phyloP scores from a whole-genome alignment of 2,888 invertebrate genomes.

The Acanthococcus lagerstroemiae region DNA sequence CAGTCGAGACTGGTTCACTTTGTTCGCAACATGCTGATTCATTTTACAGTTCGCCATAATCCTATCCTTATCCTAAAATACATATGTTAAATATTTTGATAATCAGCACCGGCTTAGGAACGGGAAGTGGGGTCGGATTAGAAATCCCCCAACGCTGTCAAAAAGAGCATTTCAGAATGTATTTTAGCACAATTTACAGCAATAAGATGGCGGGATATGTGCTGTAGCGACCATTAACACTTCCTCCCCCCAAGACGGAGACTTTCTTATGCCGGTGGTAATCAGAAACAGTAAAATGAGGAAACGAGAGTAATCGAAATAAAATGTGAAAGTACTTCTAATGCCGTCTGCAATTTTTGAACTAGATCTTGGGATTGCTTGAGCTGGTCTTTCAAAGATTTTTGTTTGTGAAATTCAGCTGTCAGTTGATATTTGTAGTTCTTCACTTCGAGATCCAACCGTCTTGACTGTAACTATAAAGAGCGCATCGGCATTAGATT shows the following conservation, averaged over 20 bases:
- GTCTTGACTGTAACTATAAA: slow-evolving; percentile 51
- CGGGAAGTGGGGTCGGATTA: no score
- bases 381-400: slow-evolving; percentile 55
- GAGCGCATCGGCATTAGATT: background rate
- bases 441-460: slow-evolving; percentile 61
- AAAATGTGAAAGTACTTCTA: slow-evolving; percentile 46
- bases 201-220: background rate
- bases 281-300: no score
- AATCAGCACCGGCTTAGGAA: no score
- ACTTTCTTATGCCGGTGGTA: no score
- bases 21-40: slow-evolving; percentile 6
- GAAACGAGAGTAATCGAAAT: no score
- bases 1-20: background rate
- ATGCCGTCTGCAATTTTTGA: slow-evolving; percentile 50
- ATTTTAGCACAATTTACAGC: no score
- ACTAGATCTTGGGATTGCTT: slow-evolving; percentile 50
- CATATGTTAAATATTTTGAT: background rate
- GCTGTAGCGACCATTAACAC: no score
- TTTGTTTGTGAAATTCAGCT: slow-evolving; percentile 57
- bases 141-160: no score
- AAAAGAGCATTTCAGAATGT: no score
- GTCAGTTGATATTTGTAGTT: slow-evolving; percentile 61
- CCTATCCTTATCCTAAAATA: slow-evolving; percentile 16
- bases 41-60: slow-evolving; percentile 13
- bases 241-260: no score